phyloP scores from a whole-genome alignment of 1,140 invertebrate species.

The Nomia melanderi region DNA sequence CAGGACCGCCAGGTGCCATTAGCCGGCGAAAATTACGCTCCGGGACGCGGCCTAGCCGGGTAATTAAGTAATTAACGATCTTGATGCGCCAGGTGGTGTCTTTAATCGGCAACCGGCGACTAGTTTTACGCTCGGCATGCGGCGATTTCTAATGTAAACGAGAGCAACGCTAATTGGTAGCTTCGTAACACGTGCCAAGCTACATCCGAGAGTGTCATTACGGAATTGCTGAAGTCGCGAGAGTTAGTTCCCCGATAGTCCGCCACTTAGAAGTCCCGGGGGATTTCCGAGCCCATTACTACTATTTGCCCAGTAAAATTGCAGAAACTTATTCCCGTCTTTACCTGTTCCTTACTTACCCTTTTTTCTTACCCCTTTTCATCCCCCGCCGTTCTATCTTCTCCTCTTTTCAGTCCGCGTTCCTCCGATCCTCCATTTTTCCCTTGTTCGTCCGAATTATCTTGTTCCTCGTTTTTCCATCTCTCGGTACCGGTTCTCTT shows the following conservation, averaged over 20 bases:
- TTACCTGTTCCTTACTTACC: constrained; percentile 2
- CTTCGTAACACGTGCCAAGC: constrained; percentile 50
- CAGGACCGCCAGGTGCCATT: constrained; percentile 19
- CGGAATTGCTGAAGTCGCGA: constrained; percentile 58
- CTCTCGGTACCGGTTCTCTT: no score
- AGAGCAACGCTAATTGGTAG: constrained; percentile 61
- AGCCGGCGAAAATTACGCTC: constrained; percentile 38
- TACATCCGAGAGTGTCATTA: constrained; percentile 55
- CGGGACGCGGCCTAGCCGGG: constrained; percentile 33
- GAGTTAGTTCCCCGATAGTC: constrained; percentile 33
- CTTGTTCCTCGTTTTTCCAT: background rate
- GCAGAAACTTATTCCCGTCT: constrained; percentile 37
- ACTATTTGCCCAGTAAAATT: constrained; percentile 50
- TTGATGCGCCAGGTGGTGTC: constrained; percentile 46
- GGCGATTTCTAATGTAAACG: constrained; percentile 60
- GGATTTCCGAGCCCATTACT: constrained; percentile 25
- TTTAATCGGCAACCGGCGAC: constrained; percentile 47
- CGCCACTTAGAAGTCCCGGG: constrained; percentile 25
- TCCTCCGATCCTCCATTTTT: background rate
- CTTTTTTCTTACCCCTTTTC: background rate
- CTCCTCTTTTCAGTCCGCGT: background rate
- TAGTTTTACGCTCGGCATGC: constrained; percentile 58
- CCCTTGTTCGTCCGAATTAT: no score
- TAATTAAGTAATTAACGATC: constrained; percentile 69
- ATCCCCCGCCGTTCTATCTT: background rate